Conservation (phyloP, 37 sponge, comb jelly and placozoan species). For the Halichondria panicea region DNA sequence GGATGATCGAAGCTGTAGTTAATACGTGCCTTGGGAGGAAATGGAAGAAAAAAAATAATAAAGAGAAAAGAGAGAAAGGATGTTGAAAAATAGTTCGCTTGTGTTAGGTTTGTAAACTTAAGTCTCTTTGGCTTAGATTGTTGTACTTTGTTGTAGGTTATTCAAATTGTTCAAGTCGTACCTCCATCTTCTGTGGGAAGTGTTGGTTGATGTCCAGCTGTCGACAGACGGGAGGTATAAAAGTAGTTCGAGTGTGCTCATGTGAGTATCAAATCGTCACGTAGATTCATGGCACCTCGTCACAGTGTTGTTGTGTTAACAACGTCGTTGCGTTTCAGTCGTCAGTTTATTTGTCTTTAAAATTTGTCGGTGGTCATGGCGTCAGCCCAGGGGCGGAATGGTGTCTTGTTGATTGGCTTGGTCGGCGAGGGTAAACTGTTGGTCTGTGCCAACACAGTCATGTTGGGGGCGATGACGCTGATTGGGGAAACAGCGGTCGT, state of each 20-base stretch:
- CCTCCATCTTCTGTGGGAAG: background rate
- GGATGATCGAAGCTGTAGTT: background rate
- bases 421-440: slow-evolving; percentile 24
- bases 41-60: background rate
- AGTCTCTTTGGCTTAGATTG: slow-evolving; percentile 8
- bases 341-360: slow-evolving; percentile 11
- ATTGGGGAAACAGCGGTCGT: background rate
- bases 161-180: background rate
- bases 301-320: slow-evolving; percentile 1
- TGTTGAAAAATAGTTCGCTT: slow-evolving; percentile 6
- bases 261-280: too few species aligned
- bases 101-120: slow-evolving; percentile 25
- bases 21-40: slow-evolving; percentile 1
- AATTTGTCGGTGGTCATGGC: slow-evolving; percentile 13
- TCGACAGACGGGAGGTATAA: too few species aligned
- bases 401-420: slow-evolving; percentile 43
- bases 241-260: too few species aligned
- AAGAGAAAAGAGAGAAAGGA: slow-evolving; percentile 16
- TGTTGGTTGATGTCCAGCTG: too few species aligned
- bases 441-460: background rate
- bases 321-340: background rate
- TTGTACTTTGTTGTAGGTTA: background rate
- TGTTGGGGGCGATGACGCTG: background rate
- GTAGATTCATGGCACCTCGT: too few species aligned
- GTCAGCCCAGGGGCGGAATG: slow-evolving; percentile 81